phyloP scores from a whole-genome alignment of 1,140 invertebrate species.

The Triops longicaudatus region DNA sequence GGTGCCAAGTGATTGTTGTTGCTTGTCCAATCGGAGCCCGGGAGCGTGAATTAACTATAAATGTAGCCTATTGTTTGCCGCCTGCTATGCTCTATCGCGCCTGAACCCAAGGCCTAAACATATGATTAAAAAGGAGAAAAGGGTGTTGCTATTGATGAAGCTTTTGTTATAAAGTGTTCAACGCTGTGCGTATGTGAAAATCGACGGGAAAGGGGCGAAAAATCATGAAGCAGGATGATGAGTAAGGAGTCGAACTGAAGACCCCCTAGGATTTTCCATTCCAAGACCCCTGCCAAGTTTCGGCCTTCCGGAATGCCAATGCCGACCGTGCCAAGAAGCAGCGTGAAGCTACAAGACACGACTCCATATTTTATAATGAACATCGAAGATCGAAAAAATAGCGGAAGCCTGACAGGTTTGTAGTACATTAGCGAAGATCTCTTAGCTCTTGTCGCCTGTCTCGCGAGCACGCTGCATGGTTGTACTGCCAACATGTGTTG shows the following conservation, averaged over 20 bases:
- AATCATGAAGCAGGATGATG: background rate
- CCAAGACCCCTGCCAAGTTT: conserved; percentile 14
- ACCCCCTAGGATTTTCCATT: conserved; percentile 14
- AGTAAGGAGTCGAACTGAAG: conserved; percentile 9
- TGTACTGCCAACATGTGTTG: too few species aligned
- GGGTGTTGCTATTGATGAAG: conserved; percentile 4
- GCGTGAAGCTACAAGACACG: conserved; percentile 2
- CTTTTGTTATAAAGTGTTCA: background rate
- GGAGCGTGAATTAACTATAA: background rate
- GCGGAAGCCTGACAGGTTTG: background rate
- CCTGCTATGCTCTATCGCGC: background rate
- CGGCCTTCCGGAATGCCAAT: conserved; percentile 13
- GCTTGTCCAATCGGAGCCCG: background rate
- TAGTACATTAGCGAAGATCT: background rate
- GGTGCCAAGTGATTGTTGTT: conserved; percentile 7
- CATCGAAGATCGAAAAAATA: background rate
- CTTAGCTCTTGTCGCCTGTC: conserved; percentile 1
- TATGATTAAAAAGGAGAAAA: background rate
- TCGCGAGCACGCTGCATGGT: background rate
- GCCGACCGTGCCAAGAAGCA: conserved; percentile 13
- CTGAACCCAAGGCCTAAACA: background rate
- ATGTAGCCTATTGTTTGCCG: conserved; percentile 6
- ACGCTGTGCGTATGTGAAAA: background rate
- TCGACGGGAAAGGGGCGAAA: background rate
- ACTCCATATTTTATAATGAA: background rate